phyloP scores from a whole-genome alignment of 2,888 invertebrate species.

The Harpalus rufipes region DNA sequence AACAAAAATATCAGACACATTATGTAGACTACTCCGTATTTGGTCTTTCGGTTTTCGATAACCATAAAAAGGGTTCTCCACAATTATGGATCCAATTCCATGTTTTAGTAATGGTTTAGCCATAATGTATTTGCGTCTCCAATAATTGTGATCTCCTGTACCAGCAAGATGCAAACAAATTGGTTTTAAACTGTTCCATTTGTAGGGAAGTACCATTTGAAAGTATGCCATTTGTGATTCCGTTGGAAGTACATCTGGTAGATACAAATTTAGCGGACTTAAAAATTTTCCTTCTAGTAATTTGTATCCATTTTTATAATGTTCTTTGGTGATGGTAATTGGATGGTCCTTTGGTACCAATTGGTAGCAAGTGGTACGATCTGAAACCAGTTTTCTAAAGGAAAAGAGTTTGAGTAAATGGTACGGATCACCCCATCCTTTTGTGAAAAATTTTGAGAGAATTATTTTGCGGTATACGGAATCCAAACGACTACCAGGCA shows the following conservation, averaged over 20 bases:
- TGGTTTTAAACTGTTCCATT: constrained; percentile 88
- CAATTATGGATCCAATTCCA: constrained; percentile 94
- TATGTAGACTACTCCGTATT: constrained; percentile 92
- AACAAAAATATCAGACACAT: constrained; percentile 98
- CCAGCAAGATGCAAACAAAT: constrained; percentile 97
- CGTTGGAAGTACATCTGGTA: constrained; percentile 93
- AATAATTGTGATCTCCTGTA: constrained; percentile 98
- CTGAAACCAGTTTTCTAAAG: constrained; percentile 92
- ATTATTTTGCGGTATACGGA: constrained; percentile 91
- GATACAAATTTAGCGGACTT: constrained; percentile 88
- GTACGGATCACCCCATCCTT: constrained; percentile 98
- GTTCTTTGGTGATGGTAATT: constrained; percentile 90
- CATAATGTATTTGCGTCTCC: constrained; percentile 92
- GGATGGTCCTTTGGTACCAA: constrained; percentile 91
- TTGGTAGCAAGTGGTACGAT: constrained; percentile 89
- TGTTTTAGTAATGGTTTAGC: constrained; percentile 94
- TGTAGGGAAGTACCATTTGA: constrained; percentile 88
- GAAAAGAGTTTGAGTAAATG: constrained; percentile 91
- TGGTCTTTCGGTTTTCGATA: constrained; percentile 92
- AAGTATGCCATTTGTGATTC: constrained; percentile 91
- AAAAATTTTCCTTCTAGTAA: constrained; percentile 92
- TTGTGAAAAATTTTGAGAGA: constrained; percentile 94
- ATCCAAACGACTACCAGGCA: constrained; percentile 81
- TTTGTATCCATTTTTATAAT: constrained; percentile 85
- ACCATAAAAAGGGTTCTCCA: constrained; percentile 99